Evolutionary conservation across 2,888 invertebrate species (phyloP).

Genomic region (Caenorhabditis sulstoni): DNA sequence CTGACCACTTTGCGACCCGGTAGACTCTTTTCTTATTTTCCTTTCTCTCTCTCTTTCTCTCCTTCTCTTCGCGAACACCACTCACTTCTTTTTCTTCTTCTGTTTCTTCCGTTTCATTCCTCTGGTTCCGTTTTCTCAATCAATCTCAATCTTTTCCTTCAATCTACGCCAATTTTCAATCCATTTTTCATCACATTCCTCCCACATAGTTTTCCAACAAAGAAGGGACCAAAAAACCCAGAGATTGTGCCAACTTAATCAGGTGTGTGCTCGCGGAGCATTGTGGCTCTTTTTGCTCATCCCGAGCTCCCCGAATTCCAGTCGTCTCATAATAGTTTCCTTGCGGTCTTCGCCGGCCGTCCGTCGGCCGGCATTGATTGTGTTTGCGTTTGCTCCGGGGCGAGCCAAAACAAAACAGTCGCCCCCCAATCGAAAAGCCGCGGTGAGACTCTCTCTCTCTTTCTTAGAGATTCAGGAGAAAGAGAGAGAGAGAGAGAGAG

Average conservation of each 20-base stretch:
- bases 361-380: slow-evolving; percentile 28
- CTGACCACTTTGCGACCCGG: slow-evolving; percentile 57
- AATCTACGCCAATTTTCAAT: no score
- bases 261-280: no score
- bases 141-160: no score
- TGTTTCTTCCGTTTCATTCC: background rate
- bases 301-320: slow-evolving; percentile 16
- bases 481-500: slow-evolving; percentile 12
- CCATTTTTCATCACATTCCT: background rate
- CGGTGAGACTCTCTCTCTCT: slow-evolving; percentile 1
- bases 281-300: background rate
- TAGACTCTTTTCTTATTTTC: slow-evolving; percentile 19
- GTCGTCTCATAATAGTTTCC: slow-evolving; percentile 18
- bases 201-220: no score
- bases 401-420: slow-evolving; percentile 24
- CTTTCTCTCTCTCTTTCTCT: slow-evolving; percentile 13
- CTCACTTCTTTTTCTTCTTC: background rate
- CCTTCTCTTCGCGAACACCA: slow-evolving; percentile 7
- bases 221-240: no score
- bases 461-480: background rate
- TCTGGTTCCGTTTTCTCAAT: background rate
- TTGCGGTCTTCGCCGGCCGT: background rate
- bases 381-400: slow-evolving; percentile 26
- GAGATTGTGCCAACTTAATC: background rate
- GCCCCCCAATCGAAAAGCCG: slow-evolving; percentile 1